These are phyloP conservation scores for Silurus aristotelis DNA, from an alignment of 2,797 vertebrate genomes.

Conservation along the genomic window DNA sequence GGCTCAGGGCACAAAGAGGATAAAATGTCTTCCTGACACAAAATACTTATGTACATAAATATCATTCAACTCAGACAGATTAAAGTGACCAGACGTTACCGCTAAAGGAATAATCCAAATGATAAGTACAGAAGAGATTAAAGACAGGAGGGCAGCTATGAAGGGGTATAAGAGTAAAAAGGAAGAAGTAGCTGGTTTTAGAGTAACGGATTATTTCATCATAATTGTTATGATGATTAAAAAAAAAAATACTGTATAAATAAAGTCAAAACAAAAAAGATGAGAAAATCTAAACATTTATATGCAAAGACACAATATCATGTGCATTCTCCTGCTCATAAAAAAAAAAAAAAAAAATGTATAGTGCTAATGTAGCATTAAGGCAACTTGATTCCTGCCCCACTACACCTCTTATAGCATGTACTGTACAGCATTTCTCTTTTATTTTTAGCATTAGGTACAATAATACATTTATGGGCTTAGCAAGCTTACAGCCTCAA, in stretches of 20 bases:
- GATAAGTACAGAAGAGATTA: constrained; percentile 60
- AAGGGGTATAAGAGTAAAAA: constrained; percentile 17
- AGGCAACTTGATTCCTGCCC: too few species aligned
- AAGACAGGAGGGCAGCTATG: constrained; percentile 32
- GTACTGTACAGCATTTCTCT: neutral
- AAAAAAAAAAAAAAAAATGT: neutral
- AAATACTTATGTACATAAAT: constrained; percentile 15
- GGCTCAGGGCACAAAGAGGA: constrained; percentile 66
- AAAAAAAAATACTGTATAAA: too few species aligned
- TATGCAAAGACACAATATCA: neutral
- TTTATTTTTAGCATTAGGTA: neutral
- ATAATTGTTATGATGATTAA: too few species aligned
- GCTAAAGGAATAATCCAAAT: constrained; percentile 66
- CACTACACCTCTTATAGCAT: neutral
- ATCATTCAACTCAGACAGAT: constrained; percentile 63
- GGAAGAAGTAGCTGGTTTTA: neutral
- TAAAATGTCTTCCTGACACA: constrained; percentile 55
- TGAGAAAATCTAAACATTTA: too few species aligned
- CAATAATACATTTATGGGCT: neutral
- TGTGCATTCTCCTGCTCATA: neutral
- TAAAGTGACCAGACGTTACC: constrained; percentile 67
- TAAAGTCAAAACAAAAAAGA: too few species aligned
- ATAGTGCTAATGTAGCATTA: neutral
- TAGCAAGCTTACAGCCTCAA: too few species aligned
- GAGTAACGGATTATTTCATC: neutral